Evolutionary conservation across 2,888 invertebrate species (phyloP).

Genomic region (Anodontia alba): DNA sequence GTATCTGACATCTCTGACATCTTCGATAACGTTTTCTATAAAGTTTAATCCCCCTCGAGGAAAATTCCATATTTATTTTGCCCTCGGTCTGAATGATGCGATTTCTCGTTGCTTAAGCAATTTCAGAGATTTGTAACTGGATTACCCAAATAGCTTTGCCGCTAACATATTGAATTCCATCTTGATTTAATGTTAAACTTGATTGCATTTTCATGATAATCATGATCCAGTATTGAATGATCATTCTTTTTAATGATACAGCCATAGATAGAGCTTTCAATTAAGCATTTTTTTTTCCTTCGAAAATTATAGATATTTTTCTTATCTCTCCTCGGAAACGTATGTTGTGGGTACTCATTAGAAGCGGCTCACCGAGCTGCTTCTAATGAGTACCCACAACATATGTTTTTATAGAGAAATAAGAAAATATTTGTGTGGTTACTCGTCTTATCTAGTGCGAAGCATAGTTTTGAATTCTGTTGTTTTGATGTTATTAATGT

Average conservation of each 20-base stretch:
- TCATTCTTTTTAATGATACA: neutral
- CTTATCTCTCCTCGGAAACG: too few species aligned
- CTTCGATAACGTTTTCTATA: neutral
- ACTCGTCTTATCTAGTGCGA: too few species aligned
- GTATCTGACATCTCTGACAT: neutral
- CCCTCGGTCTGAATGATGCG: neutral
- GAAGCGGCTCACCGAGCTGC: too few species aligned
- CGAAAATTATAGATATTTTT: too few species aligned
- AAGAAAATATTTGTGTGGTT: too few species aligned
- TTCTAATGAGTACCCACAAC: too few species aligned
- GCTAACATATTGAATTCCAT: slow-evolving; percentile 14
- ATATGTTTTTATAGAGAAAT: too few species aligned
- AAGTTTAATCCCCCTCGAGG: slow-evolving; percentile 4
- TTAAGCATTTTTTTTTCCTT: too few species aligned
- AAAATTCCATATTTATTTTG: slow-evolving; percentile 4
- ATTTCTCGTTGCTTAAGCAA: neutral
- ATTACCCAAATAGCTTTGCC: slow-evolving; percentile 8
- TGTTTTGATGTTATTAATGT: too few species aligned
- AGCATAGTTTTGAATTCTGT: too few species aligned
- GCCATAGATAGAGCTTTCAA: neutral
- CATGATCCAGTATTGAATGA: neutral
- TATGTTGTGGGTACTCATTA: too few species aligned
- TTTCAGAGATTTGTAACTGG: slow-evolving; percentile 6
- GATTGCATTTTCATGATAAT: slow-evolving; percentile 5
- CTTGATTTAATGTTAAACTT: slow-evolving; percentile 14